Evolutionary conservation across 1,140 invertebrate species (phyloP), one percentile per base, ranked within the genome.

Genomic region (Solenopsis invicta): DNA sequence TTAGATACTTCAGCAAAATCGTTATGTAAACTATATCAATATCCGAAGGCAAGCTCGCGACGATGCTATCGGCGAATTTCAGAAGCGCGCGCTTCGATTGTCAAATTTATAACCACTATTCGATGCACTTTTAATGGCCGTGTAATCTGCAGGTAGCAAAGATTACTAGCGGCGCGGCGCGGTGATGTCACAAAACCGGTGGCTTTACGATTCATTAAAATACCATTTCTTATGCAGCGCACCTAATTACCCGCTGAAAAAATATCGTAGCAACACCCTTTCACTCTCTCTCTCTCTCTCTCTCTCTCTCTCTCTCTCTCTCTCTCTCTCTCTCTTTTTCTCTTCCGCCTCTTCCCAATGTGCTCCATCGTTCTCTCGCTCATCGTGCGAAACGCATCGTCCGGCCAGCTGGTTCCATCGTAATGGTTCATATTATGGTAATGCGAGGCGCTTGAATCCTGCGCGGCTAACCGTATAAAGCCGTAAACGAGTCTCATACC

Each of bases 201-300:
- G 89, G 86, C 90, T 93, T 93, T 93, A 93, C 92, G 93, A 93
- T 92, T 94, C 93, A 93, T 93, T 94, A 93, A 93, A 94, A 94
- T 93, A 91, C 93, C 93, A 93, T 92, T 93, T 94, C 92, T 93
- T 93, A 93, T 94, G 92, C 93, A 94, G 92, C 92, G 89, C 91
- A 91, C 91, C 91, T 94, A 94, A 93, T 94, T 93, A 93, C 89
- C 75, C 87, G 37, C 62, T 86, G 87, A 93, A 93, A 92, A 92
- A 93, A 92, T 92, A 91, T 89, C 88, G 82, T 82, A 89, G 88
- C 78, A 89, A 89, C 90, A 89, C 78, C 75, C 88, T 86, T 52
- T 84, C 67, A 4, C 41, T 41, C 41, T 37, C 41, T 45, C 48
- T 9, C 18, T 56, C 10, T 45, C 41, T 41, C 29, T 29, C 2